A percentile compares a stretch with the other conserved stretches of the same genome.
These are phyloP conservation scores for Phanerotoma sp. DNA, from an alignment of 2,888 invertebrate genomes.

Conservation along the genomic window DNA sequence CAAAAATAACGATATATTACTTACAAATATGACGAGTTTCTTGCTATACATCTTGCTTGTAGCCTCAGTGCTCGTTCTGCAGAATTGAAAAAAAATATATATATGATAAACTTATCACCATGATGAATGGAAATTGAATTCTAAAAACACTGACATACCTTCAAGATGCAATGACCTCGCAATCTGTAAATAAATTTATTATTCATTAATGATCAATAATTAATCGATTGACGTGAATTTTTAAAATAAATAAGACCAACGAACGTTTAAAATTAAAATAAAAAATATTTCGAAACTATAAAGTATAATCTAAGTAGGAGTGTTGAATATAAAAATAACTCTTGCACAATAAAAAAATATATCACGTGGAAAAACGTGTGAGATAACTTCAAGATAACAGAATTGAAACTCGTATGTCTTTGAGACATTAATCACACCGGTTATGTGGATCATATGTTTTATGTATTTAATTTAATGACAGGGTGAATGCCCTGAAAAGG, in stretches of 20 bases:
- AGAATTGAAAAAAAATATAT: too few relatives aligned
- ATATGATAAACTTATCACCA: slow-evolving; percentile 19
- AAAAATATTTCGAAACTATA: not conserved
- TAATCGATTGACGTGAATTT: not conserved
- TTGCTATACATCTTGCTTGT: slow-evolving; percentile 41
- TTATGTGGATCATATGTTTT: not conserved
- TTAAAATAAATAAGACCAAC: not conserved
- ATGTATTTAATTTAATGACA: slow-evolving; percentile 13
- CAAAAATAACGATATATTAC: too few relatives aligned
- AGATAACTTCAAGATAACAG: slow-evolving; percentile 1
- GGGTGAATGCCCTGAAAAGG: slow-evolving; percentile 3
- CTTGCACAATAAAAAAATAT: not conserved
- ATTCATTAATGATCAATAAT: too few relatives aligned
- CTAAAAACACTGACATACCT: slow-evolving; percentile 29
- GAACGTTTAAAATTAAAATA: not conserved
- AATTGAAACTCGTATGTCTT: not conserved
- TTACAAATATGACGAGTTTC: slow-evolving; percentile 41
- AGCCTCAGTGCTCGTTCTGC: slow-evolving; percentile 46
- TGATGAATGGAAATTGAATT: slow-evolving; percentile 28
- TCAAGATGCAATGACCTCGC: slow-evolving; percentile 46
- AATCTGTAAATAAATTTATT: slow-evolving; percentile 39
- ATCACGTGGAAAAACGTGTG: slow-evolving; percentile 9
- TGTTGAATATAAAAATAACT: slow-evolving; percentile 32
- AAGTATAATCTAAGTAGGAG: not conserved
- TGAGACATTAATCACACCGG: slow-evolving; percentile 6